phyloP scores from a whole-genome alignment of 2,888 invertebrate genomes.

The Biston betularia region DNA sequence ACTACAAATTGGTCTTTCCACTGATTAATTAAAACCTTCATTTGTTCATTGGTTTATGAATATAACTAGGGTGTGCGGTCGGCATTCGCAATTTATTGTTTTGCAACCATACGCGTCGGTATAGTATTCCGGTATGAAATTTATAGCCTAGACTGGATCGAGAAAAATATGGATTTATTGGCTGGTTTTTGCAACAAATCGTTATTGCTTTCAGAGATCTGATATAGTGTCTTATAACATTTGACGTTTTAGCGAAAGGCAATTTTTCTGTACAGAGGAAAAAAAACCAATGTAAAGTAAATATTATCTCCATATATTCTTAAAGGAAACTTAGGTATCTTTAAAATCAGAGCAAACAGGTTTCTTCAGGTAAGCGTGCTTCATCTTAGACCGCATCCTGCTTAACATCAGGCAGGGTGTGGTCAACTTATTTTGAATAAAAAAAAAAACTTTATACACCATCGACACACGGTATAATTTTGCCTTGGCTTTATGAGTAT shows the following conservation, averaged over 20 bases:
- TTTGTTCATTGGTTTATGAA: slow-evolving; percentile 58
- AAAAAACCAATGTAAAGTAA: no score
- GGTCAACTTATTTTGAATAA: no score
- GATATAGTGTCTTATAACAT: slow-evolving; percentile 2
- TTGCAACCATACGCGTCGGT: slow-evolving; percentile 69
- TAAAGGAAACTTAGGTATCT: no score
- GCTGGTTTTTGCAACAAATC: slow-evolving; percentile 65
- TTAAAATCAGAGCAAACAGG: no score
- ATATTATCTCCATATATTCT: no score
- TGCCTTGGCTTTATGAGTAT: no score
- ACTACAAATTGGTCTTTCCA: slow-evolving; percentile 24
- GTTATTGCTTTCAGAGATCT: slow-evolving; percentile 54
- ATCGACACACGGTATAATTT: no score
- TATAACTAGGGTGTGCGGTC: slow-evolving; percentile 61
- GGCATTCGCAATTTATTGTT: slow-evolving; percentile 76
- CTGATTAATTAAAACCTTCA: slow-evolving; percentile 60
- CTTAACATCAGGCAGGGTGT: no score
- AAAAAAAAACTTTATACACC: no score
- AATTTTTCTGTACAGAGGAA: background rate
- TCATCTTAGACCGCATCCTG: no score
- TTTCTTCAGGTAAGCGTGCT: no score
- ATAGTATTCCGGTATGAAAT: slow-evolving; percentile 69
- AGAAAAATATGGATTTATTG: slow-evolving; percentile 78
- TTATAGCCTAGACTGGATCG: slow-evolving; percentile 71
- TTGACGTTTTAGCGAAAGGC: background rate